These are phyloP conservation scores for Corythornis leucogaster DNA, from an alignment of 2,797 vertebrate species.

Conservation along the genomic window DNA sequence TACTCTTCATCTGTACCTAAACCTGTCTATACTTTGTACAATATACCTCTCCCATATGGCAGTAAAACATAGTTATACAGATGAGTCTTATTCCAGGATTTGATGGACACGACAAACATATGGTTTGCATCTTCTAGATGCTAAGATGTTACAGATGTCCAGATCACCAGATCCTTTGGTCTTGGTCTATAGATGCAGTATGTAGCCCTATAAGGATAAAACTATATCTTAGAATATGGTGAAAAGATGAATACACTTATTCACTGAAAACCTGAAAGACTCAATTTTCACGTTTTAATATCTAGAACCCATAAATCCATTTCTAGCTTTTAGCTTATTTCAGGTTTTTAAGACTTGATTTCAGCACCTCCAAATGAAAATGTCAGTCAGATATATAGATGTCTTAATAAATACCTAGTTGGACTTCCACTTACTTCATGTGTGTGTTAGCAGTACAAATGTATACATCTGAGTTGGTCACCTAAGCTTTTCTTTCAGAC, in stretches of 20 bases:
- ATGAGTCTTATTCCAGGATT: background rate
- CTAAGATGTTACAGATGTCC: background rate
- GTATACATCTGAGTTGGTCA: background rate
- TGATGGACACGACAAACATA: background rate
- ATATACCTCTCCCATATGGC: background rate
- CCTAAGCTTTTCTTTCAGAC: background rate
- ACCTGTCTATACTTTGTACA: background rate
- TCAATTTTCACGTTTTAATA: background rate
- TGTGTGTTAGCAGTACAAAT: background rate
- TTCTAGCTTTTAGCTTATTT: background rate
- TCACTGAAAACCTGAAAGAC: background rate
- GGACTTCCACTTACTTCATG: background rate
- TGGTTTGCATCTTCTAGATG: background rate
- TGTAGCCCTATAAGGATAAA: background rate
- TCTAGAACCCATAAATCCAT: background rate
- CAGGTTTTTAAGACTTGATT: background rate
- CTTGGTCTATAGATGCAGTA: background rate
- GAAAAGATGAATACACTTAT: background rate
- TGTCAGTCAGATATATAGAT: background rate
- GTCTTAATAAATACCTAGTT: background rate
- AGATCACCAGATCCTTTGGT: background rate
- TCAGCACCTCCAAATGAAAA: constrained; percentile 5
- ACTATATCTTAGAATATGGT: background rate
- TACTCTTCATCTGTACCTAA: background rate
- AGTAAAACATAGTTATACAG: background rate